Percentiles rank a stretch among this genome's conserved stretches.
Evolutionary conservation across 2,888 invertebrate genomes (phyloP).

Genomic region (Drosophila hamatofila): DNA sequence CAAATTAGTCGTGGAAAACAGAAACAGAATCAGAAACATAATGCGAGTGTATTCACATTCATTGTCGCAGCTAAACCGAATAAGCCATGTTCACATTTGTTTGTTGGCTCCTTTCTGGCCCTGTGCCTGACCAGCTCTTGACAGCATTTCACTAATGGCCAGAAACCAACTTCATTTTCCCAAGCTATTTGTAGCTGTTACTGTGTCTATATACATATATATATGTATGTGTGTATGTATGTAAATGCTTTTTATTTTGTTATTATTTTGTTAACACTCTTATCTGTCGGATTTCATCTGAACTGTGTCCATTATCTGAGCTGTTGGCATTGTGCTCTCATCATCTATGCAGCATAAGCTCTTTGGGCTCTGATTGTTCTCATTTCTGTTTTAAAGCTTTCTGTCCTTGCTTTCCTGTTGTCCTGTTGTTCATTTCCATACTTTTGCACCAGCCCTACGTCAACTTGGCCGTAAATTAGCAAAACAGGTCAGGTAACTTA

Average conservation of each 20-base stretch:
- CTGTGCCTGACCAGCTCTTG: constrained; percentile 39
- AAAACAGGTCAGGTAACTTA: constrained; percentile 27
- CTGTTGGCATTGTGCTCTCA: constrained; percentile 45
- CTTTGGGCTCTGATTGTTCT: constrained; percentile 59
- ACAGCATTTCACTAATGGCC: constrained; percentile 71
- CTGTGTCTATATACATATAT: constrained; percentile 24
- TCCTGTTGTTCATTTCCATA: neutral
- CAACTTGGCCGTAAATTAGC: neutral
- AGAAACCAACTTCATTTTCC: constrained; percentile 1
- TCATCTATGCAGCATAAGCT: constrained; percentile 57
- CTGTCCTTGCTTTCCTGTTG: neutral
- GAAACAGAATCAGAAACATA: constrained; percentile 13
- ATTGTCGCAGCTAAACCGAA: constrained; percentile 42
- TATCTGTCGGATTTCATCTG: constrained; percentile 62
- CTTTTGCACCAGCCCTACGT: constrained; percentile 3
- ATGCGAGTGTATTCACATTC: constrained; percentile 25
- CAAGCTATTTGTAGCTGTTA: constrained; percentile 4
- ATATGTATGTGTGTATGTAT: constrained; percentile 24
- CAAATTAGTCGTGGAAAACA: constrained; percentile 20
- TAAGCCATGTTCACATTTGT: constrained; percentile 47
- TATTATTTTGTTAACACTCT: constrained; percentile 77
- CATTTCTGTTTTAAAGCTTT: constrained; percentile 63
- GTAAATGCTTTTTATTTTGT: constrained; percentile 77
- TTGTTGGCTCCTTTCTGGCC: constrained; percentile 13
- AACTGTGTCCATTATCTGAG: constrained; percentile 35